Base-by-base conservation (phyloP, 2,797 vertebrate genomes). In the Pipistrellus pipistrellus region DNA sequence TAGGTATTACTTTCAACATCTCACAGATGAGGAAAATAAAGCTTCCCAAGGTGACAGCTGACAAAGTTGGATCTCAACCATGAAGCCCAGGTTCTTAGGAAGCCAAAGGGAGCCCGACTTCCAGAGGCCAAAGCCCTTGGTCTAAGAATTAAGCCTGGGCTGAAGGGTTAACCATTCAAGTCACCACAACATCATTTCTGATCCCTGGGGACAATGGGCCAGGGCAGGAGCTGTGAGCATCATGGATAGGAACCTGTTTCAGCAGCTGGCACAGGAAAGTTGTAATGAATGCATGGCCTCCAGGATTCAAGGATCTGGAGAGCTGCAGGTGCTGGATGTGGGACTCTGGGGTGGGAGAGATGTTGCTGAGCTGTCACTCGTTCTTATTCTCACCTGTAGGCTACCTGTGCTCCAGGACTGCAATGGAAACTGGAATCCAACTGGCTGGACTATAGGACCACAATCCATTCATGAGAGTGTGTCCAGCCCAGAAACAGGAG, bases 301-400 rank as follows among this genome's bases (percentile, higher is more conserved):
- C 10, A 69, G 20, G 32, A 68, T 6, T 38, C 23, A 25, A 23
- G 38, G 9, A 23, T 20, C 64, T 21, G 12, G 35, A 48, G 23
- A n/a, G n/a, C 86, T 13, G 13, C 8, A 15, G 53, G 3, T 0
- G 46, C 64, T 20, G 44, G 66, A 30, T 1, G 4, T 1, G 41
- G 73, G 41, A 14, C 44, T 69, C 7, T 10, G 23, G 20, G 23
- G 32, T 17, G 0, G 17, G 23, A 20, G 38, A 85, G 62, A 30
- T 0, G 6, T 10, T 8, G 2, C 87, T 13, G 3, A 14, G 14
- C 80, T n/a, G 15, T 48, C 2, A 2, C 25, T 4, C 21, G 20
- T n/a, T 41, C 73, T 44, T 2, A 0, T 12, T 2, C 51, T 69
- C 8, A 0, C 30, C 32, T 14, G 14, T 0, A 23, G 5, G 6